A percentile compares a stretch with the other conserved stretches of the same genome.
These are phyloP conservation scores for Neoniphon sammara DNA, from an alignment of 2,797 vertebrate genomes.

Conservation along the genomic window DNA sequence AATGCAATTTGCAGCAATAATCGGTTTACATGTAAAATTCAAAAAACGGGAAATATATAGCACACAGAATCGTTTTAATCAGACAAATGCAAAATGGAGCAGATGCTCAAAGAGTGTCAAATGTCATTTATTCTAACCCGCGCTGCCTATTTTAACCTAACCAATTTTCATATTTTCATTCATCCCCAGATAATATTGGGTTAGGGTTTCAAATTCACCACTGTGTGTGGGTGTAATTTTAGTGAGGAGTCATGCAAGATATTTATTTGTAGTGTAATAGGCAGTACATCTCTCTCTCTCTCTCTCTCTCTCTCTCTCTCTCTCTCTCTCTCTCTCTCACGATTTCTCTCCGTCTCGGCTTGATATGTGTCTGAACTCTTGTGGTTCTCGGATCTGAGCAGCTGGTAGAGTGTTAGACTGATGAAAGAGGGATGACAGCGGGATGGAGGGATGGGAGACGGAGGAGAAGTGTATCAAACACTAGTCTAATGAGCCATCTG, in stretches of 20 bases:
- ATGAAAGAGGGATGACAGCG: constrained; percentile 68
- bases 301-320: constrained; percentile 9
- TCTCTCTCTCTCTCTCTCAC: constrained; percentile 7
- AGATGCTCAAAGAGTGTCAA: too few relatives aligned
- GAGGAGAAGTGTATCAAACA: constrained; percentile 61
- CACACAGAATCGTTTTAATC: too few relatives aligned
- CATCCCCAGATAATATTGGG: background rate
- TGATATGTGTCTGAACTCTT: constrained; percentile 43
- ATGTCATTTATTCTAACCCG: too few relatives aligned
- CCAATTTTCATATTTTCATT: too few relatives aligned
- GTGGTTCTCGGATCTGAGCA: constrained; percentile 63
- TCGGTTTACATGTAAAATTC: too few relatives aligned
- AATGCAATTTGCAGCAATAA: too few relatives aligned
- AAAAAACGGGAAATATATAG: too few relatives aligned
- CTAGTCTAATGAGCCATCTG: constrained; percentile 80
- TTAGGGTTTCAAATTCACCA: background rate
- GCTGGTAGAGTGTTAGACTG: constrained; percentile 64
- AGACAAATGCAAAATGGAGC: too few relatives aligned
- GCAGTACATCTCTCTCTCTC: background rate
- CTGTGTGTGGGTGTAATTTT: constrained; percentile 4
- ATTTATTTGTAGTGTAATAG: constrained; percentile 33
- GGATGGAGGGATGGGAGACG: constrained; percentile 56
- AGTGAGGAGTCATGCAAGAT: constrained; percentile 15
- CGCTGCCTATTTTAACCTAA: too few relatives aligned
- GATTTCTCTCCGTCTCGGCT: constrained; percentile 10